phyloP scores from a whole-genome alignment of 2,797 vertebrate species.

The Myotis planiceps region DNA sequence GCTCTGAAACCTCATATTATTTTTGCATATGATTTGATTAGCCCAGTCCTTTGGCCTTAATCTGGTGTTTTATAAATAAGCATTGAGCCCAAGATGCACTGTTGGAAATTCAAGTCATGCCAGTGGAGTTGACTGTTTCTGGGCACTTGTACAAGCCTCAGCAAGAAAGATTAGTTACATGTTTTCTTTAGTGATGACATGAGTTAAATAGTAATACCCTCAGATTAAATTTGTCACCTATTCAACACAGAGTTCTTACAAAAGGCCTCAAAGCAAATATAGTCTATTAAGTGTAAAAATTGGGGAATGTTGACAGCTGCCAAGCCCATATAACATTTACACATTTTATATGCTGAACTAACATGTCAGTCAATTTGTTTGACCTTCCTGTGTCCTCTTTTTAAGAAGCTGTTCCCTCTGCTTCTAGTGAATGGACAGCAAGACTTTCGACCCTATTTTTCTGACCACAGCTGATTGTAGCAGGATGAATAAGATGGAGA shows the following conservation, averaged over 20 bases:
- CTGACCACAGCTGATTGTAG: not conserved
- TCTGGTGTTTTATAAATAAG: not conserved
- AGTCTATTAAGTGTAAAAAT: slow-evolving; percentile 50
- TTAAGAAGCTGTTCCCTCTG: slow-evolving; percentile 28
- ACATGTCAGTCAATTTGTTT: not conserved
- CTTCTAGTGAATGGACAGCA: not conserved
- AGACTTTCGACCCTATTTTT: not conserved
- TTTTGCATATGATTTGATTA: not conserved
- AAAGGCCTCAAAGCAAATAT: slow-evolving; percentile 42
- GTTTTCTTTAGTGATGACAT: slow-evolving; percentile 64
- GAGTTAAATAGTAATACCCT: slow-evolving; percentile 53
- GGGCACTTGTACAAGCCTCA: slow-evolving; percentile 48
- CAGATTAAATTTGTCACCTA: slow-evolving; percentile 66
- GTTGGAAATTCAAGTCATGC: slow-evolving; percentile 31
- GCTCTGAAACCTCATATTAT: not conserved
- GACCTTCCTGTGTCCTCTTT: not conserved
- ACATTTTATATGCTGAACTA: slow-evolving; percentile 27
- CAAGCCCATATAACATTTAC: not conserved
- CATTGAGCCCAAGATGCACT: not conserved
- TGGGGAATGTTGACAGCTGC: slow-evolving; percentile 39
- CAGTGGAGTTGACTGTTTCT: slow-evolving; percentile 54
- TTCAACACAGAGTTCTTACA: slow-evolving; percentile 43
- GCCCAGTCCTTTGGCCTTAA: not conserved
- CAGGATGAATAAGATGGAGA: not conserved
- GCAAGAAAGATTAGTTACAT: slow-evolving; percentile 66